These are phyloP conservation scores for Uria aalge DNA, from an alignment of 2,113 vertebrate species.

Conservation along the genomic window DNA sequence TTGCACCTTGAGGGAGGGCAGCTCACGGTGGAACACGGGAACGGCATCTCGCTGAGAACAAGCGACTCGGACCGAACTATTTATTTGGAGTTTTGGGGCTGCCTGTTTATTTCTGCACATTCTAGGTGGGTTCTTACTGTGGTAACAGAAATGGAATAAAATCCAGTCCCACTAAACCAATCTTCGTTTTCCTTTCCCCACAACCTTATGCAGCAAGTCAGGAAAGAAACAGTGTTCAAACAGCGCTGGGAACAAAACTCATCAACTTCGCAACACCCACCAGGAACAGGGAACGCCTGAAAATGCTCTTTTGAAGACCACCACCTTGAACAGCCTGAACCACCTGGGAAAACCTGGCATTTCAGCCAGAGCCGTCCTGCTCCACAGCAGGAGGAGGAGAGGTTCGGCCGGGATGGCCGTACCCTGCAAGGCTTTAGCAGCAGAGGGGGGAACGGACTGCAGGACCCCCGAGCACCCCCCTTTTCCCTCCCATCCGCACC, in stretches of 20 bases:
- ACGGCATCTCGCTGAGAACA: rapidly evolving
- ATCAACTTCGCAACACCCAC: not conserved
- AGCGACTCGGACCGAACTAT: not conserved
- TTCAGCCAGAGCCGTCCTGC: not conserved
- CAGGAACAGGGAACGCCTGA: not conserved
- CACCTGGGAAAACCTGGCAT: not conserved
- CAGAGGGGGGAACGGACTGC: rapidly evolving
- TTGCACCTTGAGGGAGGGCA: rapidly evolving
- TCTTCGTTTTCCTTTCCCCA: not conserved
- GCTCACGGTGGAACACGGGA: not conserved
- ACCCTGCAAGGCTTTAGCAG: not conserved
- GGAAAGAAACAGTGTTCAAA: not conserved
- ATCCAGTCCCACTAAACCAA: not conserved
- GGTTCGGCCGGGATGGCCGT: rapidly evolving
- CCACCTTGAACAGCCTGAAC: not conserved
- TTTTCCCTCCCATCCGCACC: not conserved
- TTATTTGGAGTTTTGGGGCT: not conserved
- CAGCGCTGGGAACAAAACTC: not conserved
- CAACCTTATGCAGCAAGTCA: not conserved
- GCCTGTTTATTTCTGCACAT: not conserved
- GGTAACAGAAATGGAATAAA: not conserved
- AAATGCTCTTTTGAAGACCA: not conserved
- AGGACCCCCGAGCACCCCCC: not conserved
- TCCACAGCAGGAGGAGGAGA: not conserved
- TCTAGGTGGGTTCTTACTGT: not conserved